Evolutionary conservation across 2,888 invertebrate genomes (phyloP), one percentile per base, ranked within the genome.

Genomic region (Colletes collaris): DNA sequence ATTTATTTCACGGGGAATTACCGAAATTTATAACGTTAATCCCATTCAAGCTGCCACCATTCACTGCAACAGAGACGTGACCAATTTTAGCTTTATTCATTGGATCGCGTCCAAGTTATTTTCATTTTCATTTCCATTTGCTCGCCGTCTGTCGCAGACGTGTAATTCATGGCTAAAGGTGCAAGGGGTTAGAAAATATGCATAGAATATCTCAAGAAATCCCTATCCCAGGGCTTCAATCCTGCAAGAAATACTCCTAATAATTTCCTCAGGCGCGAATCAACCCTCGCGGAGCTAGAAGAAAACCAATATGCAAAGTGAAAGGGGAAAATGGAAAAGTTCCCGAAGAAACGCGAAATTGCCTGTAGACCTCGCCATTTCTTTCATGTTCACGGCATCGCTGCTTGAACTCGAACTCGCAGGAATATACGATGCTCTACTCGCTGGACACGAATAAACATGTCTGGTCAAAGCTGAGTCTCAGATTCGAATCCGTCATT

Each of bases 311-410:
- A 69, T 69, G 69, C 44, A 76, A 69, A 76, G 76, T 60, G 76
- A 69, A 65, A 16, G 69, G 55, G 46, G 76, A 76, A 69, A 78
- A 78, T 78, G 77, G 77, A 69, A 78, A 78, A 78, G 77, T 78
- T 78, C 19, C 6, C 10, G 64, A 60, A 65, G 64, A 65, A 76
- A 76, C 44, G 60, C 35, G 55, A 69, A 69, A 69, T 76, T 76
- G 64, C 76, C 55, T 55, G 76, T 60, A 69, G 59, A 55, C 68
- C 55, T n/a, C 5, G 68, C 19, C 53, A 40, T n/a, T 11, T 64
- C 50, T 59, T 76, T 78, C 67, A 49, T 46, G 55, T 56, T 76
- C 62, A 16, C 52, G 16, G n/a, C 16, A 35, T n/a, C 69, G 27
- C 8, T 27, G 52, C 52, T 52, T 3, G 50, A 50, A 52, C 10